A percentile compares a stretch with the other conserved stretches of the same genome.
Conservation (phyloP, 2,113 vertebrate genomes). For the Synodontis membranacea region DNA sequence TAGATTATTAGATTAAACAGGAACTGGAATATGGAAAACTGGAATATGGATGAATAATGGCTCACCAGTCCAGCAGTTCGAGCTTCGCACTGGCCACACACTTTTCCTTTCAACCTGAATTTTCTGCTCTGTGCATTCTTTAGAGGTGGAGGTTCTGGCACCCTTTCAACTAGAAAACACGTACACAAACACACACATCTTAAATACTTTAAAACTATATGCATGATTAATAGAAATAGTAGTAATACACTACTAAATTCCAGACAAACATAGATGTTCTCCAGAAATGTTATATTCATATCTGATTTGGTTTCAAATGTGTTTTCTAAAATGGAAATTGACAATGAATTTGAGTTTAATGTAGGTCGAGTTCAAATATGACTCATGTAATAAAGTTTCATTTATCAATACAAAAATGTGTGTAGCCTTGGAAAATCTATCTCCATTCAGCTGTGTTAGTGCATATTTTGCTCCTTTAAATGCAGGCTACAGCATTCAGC, state of each 20-base stretch:
- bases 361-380: neutral
- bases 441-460: neutral
- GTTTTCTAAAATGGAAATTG: neutral
- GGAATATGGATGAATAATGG: slow-evolving; percentile 5
- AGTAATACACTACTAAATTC: neutral
- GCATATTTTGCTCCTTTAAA: slow-evolving; percentile 1
- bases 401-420: neutral
- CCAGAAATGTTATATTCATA: neutral
- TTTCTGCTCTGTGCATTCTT: slow-evolving; percentile 56
- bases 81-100: slow-evolving; percentile 74
- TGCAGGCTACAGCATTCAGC: neutral
- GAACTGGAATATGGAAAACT: neutral
- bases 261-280: neutral
- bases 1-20: neutral
- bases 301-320: neutral
- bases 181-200: neutral
- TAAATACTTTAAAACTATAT: neutral
- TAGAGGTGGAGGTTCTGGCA: slow-evolving; percentile 44
- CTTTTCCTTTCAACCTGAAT: slow-evolving; percentile 63
- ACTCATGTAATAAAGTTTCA: neutral
- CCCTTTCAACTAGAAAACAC: slow-evolving; percentile 20
- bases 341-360: neutral
- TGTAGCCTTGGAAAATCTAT: neutral
- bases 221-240: neutral
- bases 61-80: slow-evolving; percentile 75